Evolutionary conservation across 2,888 invertebrate species (phyloP).

Genomic region (Dexiosoma caninum): DNA sequence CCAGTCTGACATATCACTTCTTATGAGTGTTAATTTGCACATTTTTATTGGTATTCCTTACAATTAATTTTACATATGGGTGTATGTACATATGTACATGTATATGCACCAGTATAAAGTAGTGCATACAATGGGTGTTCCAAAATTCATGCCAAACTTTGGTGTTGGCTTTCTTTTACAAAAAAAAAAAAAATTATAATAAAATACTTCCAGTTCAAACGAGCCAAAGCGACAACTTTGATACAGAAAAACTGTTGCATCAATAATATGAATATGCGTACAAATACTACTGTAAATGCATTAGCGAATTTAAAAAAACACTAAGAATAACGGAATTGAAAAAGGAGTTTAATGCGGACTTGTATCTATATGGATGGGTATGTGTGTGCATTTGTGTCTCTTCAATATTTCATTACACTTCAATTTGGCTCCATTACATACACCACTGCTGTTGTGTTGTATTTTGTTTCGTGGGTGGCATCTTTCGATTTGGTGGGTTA

Average conservation of each 20-base stretch:
- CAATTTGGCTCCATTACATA: conserved; percentile 31
- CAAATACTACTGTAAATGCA: not conserved
- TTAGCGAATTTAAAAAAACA: too few relatives aligned
- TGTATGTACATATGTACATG: too few relatives aligned
- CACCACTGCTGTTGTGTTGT: not conserved
- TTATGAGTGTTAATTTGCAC: not conserved
- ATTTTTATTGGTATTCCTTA: conserved; percentile 11
- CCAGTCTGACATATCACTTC: not conserved
- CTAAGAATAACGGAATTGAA: not conserved
- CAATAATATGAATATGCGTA: not conserved
- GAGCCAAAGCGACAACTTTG: not conserved
- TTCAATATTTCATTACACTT: conserved; percentile 19
- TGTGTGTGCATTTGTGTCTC: not conserved
- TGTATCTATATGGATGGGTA: not conserved
- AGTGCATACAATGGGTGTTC: too few relatives aligned
- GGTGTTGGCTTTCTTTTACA: too few relatives aligned
- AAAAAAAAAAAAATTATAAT: too few relatives aligned
- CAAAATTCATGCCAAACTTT: too few relatives aligned
- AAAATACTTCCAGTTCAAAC: not conserved
- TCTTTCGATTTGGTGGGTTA: not conserved
- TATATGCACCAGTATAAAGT: too few relatives aligned
- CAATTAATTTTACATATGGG: not conserved
- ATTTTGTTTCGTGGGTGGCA: conserved; percentile 11
- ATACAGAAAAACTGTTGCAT: conserved; percentile 5
- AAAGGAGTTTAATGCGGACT: not conserved